phyloP scores from a whole-genome alignment of 1,140 invertebrate genomes.

The Geopemphigus sp. region DNA sequence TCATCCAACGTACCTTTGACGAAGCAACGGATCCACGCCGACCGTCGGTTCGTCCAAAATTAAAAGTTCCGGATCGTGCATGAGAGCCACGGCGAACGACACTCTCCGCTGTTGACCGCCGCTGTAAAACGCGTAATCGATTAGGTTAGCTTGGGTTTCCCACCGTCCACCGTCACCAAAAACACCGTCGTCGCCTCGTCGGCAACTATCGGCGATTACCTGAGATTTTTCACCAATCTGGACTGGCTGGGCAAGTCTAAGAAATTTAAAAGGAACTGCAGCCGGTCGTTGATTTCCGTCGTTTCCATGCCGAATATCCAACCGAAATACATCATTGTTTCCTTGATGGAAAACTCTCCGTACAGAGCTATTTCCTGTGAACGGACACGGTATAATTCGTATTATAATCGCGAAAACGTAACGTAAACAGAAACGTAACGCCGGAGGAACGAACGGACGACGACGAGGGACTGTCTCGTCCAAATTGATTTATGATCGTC shows the following conservation, averaged over 20 bases:
- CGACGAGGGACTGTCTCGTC: not conserved
- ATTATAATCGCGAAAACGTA: too few species aligned
- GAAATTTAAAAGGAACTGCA: slow-evolving; percentile 76
- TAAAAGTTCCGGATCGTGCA: slow-evolving; percentile 85
- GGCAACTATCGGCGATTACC: too few species aligned
- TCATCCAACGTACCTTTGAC: slow-evolving; percentile 70
- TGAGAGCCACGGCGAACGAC: slow-evolving; percentile 80
- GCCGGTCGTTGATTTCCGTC: slow-evolving; percentile 69
- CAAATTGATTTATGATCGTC: not conserved
- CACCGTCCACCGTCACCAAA: too few species aligned
- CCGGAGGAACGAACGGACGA: not conserved
- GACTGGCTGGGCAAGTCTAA: slow-evolving; percentile 62
- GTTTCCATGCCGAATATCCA: slow-evolving; percentile 79
- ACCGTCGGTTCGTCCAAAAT: slow-evolving; percentile 94
- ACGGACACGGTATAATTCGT: too few species aligned
- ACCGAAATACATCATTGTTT: slow-evolving; percentile 89
- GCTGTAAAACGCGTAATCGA: slow-evolving; percentile 55
- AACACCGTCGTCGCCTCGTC: too few species aligned
- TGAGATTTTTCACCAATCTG: slow-evolving; percentile 77
- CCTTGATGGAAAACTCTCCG: slow-evolving; percentile 84
- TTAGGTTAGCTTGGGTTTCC: too few species aligned
- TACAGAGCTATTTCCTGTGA: slow-evolving; percentile 85
- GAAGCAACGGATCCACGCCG: slow-evolving; percentile 88
- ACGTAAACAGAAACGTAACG: too few species aligned
- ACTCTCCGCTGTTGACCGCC: slow-evolving; percentile 88